Evolutionary conservation across 1,140 invertebrate genomes (phyloP).

Genomic region (Neuroterus valhalla): DNA sequence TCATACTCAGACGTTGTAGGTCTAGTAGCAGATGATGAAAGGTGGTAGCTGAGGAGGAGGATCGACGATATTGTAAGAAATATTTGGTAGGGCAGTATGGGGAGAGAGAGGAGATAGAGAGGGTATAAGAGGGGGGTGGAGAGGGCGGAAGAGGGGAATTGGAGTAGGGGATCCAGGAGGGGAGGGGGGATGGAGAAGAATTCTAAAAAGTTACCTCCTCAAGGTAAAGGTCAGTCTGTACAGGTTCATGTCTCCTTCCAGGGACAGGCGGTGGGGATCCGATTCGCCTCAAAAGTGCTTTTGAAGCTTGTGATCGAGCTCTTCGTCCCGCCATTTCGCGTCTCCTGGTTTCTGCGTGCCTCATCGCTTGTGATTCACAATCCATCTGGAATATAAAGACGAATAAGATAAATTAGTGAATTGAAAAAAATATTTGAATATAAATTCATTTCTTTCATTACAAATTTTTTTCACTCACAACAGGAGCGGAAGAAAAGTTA

Average conservation of each 20-base stretch:
- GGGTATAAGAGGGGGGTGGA: too few species aligned
- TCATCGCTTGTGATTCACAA: constrained; percentile 75
- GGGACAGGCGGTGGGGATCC: constrained; percentile 83
- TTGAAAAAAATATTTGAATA: constrained; percentile 19
- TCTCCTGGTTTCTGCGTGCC: constrained; percentile 78
- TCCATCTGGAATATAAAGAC: constrained; percentile 71
- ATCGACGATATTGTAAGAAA: too few species aligned
- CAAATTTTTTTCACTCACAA: too few species aligned
- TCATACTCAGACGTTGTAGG: too few species aligned
- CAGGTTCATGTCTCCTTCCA: constrained; percentile 86
- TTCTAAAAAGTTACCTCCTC: constrained; percentile 82
- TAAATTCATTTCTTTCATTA: too few species aligned
- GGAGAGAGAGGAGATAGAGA: too few species aligned
- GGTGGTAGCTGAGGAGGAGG: too few species aligned
- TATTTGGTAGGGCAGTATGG: too few species aligned
- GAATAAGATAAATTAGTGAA: constrained; percentile 7
- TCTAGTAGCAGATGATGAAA: too few species aligned
- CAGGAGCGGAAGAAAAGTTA: constrained; percentile 81
- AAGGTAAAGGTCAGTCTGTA: constrained; percentile 91
- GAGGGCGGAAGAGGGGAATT: too few species aligned
- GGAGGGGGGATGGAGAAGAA: too few species aligned
- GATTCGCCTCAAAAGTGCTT: constrained; percentile 73
- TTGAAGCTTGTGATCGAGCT: constrained; percentile 72
- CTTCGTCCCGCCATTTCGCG: constrained; percentile 78
- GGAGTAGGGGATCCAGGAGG: too few species aligned